Percentiles rank a stretch among this genome's conserved stretches.
Evolutionary conservation across 2,113 vertebrate genomes (phyloP).

Genomic region (Dryoscopus gambensis): DNA sequence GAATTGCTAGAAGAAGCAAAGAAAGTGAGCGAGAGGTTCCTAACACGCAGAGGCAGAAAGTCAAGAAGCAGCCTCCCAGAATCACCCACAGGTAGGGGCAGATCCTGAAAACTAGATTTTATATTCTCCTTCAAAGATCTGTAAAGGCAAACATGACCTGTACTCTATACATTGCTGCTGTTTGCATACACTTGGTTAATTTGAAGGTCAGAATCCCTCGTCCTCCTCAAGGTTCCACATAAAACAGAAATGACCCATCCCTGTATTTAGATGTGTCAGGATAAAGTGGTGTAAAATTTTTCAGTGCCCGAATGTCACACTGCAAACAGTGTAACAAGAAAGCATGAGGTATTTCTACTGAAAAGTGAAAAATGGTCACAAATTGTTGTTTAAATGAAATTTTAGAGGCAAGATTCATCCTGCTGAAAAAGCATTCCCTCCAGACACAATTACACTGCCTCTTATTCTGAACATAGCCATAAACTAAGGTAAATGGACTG

Average conservation of each 20-base stretch:
- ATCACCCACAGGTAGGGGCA: constrained; percentile 79
- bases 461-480: background rate
- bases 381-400: background rate
- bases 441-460: background rate
- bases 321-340: background rate
- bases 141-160: background rate
- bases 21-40: constrained; percentile 89
- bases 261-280: background rate
- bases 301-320: background rate
- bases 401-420: background rate
- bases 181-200: background rate
- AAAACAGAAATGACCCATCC: background rate
- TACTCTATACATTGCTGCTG: background rate
- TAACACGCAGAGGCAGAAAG: constrained; percentile 86
- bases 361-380: background rate
- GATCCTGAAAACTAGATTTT: background rate
- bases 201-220: background rate
- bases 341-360: background rate
- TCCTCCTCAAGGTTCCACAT: background rate
- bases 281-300: background rate
- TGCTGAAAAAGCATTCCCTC: background rate
- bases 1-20: constrained; percentile 94
- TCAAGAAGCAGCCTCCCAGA: constrained; percentile 86
- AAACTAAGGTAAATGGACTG: background rate
- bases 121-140: background rate